Evolutionary conservation across 2,113 vertebrate species (phyloP), one percentile per base, ranked within the genome.

Genomic region (Tursiops truncatus): DNA sequence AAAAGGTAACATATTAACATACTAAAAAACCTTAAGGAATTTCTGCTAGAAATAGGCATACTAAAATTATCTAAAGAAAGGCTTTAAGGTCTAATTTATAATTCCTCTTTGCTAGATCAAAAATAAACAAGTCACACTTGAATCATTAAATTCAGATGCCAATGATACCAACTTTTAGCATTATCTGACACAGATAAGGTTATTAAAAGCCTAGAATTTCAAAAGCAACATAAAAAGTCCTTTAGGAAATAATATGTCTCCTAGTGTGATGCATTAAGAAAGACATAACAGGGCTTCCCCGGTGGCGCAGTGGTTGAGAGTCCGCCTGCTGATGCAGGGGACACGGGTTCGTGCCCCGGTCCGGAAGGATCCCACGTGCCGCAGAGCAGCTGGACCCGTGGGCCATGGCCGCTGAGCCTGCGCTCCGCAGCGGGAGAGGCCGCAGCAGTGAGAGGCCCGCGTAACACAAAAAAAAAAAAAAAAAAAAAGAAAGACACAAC

Each of bases 1-100:
- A 88, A 96, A 88, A 71, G 50, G 70, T 77, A 73, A 20, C 73
- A 77, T 88, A 83, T 83, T 77, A 84, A 93, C 58, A 83, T 25
- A 91, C 36, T 63, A 91, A 38, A 68, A 97, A 73, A 70, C 26
- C 31, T 77, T 47, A 77, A 50, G 53, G 10, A 95, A 79, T 91
- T 93, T 93, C 67, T 83, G 38, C 25, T 80, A 80, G 31, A 92
- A 11, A 96, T 0, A 96, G 31, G 36, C 47, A 91, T 71, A 91
- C 41, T 97, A 77, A 87, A 87, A 94, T 12, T 85, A 70, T 58
- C 71, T 82, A 58, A 95, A 81, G 36, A 70, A 89, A 62, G 12
- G 26, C 31, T 91, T 94, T 70, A 88, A 80, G 58, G 77, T 38
- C 56, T 91, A 77, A 91, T 50, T 90, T 82, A 63, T 9, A 95